Evolutionary conservation across 1,140 invertebrate genomes (phyloP).

Genomic region (Drosophila sucinea): DNA sequence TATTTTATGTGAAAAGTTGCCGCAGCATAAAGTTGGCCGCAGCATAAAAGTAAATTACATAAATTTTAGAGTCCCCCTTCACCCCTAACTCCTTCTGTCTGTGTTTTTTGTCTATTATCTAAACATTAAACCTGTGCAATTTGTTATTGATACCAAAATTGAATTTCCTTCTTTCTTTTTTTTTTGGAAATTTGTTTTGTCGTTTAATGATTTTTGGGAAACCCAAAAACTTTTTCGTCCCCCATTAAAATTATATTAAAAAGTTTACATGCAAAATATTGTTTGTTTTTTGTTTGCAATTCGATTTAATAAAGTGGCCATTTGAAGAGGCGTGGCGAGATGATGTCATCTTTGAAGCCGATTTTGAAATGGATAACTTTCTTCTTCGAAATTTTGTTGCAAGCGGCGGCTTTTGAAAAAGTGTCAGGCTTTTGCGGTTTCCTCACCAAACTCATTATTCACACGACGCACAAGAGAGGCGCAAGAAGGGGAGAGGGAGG

Average conservation of each 20-base stretch:
- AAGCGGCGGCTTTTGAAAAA: conserved; percentile 63
- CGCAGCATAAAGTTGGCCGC: conserved; percentile 36
- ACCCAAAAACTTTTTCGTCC: conserved; percentile 26
- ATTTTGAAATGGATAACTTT: conserved; percentile 50
- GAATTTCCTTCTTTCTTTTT: conserved; percentile 40
- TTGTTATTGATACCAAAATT: conserved; percentile 68
- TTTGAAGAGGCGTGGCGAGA: conserved; percentile 35
- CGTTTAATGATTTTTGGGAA: conserved; percentile 57
- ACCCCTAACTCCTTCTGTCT: not conserved
- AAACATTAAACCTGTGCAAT: conserved; percentile 56
- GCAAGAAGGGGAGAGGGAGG: conserved; percentile 37
- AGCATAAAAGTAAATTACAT: conserved; percentile 71
- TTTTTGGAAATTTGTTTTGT: conserved; percentile 23
- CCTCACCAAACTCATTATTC: conserved; percentile 72
- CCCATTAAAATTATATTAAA: conserved; percentile 76
- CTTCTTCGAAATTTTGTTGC: conserved; percentile 72
- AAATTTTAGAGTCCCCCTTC: conserved; percentile 58
- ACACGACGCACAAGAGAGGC: conserved; percentile 31
- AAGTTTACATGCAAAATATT: conserved; percentile 45
- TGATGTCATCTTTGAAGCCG: not conserved
- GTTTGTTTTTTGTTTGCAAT: conserved; percentile 54
- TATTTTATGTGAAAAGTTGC: conserved; percentile 78
- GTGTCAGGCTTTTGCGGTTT: conserved; percentile 68
- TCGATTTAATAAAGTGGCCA: conserved; percentile 45
- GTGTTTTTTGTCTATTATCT: conserved; percentile 66